phyloP scores from a whole-genome alignment of 2,888 invertebrate species.

The Sinhomidia bicolor region DNA sequence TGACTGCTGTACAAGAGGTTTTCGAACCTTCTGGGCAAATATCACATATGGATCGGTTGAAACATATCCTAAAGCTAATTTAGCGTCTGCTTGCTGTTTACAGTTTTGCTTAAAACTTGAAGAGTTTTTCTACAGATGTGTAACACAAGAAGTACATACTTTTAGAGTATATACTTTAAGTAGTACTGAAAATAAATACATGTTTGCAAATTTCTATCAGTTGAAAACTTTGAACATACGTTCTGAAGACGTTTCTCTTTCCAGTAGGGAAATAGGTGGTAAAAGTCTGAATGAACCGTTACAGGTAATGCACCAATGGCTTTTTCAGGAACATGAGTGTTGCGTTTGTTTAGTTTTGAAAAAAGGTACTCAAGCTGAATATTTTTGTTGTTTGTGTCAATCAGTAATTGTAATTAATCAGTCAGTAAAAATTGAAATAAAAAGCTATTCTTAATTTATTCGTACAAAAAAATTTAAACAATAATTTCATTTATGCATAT shows the following conservation, averaged over 20 bases:
- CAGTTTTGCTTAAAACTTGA: constrained; percentile 27
- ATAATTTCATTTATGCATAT: background rate
- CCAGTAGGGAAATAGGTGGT: constrained; percentile 58
- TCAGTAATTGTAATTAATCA: too few species aligned
- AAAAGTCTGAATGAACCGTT: constrained; percentile 34
- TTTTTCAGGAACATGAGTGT: constrained; percentile 53
- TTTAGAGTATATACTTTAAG: too few species aligned
- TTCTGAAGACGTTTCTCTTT: constrained; percentile 58
- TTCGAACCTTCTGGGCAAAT: background rate
- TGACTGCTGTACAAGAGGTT: background rate
- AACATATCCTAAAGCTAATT: background rate
- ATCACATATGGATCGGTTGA: constrained; percentile 20
- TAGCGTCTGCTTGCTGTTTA: background rate
- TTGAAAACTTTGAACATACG: constrained; percentile 33
- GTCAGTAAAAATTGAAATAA: background rate
- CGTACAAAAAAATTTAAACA: background rate
- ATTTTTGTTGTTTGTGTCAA: too few species aligned
- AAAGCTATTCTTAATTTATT: background rate
- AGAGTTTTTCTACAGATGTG: background rate
- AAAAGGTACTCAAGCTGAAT: constrained; percentile 61
- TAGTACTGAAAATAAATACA: too few species aligned
- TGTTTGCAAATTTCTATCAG: too few species aligned
- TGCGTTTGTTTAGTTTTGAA: constrained; percentile 37
- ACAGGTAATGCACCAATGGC: constrained; percentile 44
- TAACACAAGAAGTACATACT: background rate